Evolutionary conservation across 2,113 vertebrate genomes (phyloP), one percentile per base, ranked within the genome.

Genomic region (Silurus glanis): DNA sequence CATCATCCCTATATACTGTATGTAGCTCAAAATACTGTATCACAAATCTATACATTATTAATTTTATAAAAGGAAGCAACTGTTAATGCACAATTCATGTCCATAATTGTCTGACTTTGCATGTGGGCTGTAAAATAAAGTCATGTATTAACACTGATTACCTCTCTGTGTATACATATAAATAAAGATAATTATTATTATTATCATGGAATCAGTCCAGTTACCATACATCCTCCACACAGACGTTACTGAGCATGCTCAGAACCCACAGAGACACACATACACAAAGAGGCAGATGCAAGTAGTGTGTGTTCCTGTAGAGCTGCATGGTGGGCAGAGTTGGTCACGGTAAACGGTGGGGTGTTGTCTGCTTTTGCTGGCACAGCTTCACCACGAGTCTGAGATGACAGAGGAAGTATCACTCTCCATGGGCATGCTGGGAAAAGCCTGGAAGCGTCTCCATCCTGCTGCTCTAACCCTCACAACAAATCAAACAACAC

Each of bases 401-500:
- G 92, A 92, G 93, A 93, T 88, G 82, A 90, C 61, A 88, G 92
- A 94, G 85, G 85, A 87, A 94, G 94, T 94, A 93, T 94, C 94
- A 90, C 94, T 93, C 94, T 91, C 93, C 58, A 86, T 88, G 62
- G 93, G 93, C 93, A 92, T 88, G 92, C 94, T 93, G 93, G 81
- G 92, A 89, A 83, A 93, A 93, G 92, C 93, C 95, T 93, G 92
- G 92, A 94, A 90, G 91, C 92, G 90, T 90, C 92, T 88, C 91
- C 89, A 91, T 92, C 92, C 93, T 87, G 91, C 94, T 92, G 92
- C 91, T 93, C 64, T 82, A 89, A 89, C 88, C 90, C 92, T 93
- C 93, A 92, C 92, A 93, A 89, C 93, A 93, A 94, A 94, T 93
- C 93, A 93, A 92, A 94, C 92, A 92, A 91, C 87, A 87, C 91